phyloP scores from a whole-genome alignment of 2,888 invertebrate species.

The Diachrysia chrysitis region DNA sequence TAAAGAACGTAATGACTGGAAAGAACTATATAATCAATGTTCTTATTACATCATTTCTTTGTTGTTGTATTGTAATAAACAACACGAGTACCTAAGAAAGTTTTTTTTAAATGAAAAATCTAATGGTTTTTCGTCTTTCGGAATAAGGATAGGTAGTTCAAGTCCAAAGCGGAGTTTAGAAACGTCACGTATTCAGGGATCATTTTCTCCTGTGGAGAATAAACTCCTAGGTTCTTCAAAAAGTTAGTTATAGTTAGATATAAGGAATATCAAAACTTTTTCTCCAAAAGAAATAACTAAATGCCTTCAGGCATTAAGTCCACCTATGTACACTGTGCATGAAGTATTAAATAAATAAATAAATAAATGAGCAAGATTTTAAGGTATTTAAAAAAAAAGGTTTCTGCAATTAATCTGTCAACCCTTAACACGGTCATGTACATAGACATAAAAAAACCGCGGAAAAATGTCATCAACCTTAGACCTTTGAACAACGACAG shows the following conservation, averaged over 20 bases:
- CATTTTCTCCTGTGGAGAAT: too few relatives aligned
- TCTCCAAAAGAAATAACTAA: too few relatives aligned
- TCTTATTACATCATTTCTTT: neutral
- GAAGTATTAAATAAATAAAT: too few relatives aligned
- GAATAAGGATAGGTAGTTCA: too few relatives aligned
- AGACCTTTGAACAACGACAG: conserved; percentile 19
- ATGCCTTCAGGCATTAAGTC: too few relatives aligned
- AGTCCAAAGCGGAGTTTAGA: too few relatives aligned
- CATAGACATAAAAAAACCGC: conserved; percentile 10
- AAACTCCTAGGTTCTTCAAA: too few relatives aligned
- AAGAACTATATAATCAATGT: neutral
- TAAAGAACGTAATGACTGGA: neutral
- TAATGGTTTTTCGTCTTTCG: neutral
- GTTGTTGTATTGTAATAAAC: neutral
- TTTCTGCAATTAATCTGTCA: neutral
- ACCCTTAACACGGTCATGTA: neutral
- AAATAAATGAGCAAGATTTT: too few relatives aligned
- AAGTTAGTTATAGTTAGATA: too few relatives aligned
- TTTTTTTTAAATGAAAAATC: neutral
- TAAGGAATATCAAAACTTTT: too few relatives aligned
- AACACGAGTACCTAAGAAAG: neutral
- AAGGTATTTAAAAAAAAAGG: neutral
- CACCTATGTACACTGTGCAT: too few relatives aligned
- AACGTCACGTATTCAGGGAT: too few relatives aligned
- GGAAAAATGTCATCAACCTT: conserved; percentile 39